These are phyloP conservation scores for Melanocharis versteri DNA, from an alignment of 2,113 vertebrate genomes.

Conservation along the genomic window DNA sequence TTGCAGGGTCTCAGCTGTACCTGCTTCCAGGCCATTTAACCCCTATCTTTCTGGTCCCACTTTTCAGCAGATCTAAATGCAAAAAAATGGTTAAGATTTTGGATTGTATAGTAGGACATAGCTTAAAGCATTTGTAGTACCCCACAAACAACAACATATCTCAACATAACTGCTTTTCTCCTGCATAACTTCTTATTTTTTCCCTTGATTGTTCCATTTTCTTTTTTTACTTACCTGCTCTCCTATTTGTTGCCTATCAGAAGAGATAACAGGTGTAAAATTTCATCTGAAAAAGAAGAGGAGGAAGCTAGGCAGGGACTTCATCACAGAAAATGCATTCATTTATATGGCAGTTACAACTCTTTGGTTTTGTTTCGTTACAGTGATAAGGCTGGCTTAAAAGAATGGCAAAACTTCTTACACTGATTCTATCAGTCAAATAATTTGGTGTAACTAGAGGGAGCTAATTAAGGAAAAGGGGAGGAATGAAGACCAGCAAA, in stretches of 20 bases:
- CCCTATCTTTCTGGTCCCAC: neutral
- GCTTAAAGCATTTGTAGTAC: neutral
- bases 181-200: neutral
- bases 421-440: neutral
- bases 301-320: neutral
- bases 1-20: neutral
- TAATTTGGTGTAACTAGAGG: neutral
- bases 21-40: neutral
- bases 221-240: neutral
- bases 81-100: neutral
- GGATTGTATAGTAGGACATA: neutral
- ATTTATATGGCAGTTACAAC: neutral
- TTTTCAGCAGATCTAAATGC: neutral
- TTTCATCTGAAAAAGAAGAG: neutral
- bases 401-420: neutral
- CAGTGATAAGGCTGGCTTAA: neutral
- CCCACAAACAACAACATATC: neutral
- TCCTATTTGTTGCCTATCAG: neutral
- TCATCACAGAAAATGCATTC: neutral
- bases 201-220: neutral
- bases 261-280: neutral
- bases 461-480: neutral
- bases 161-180: neutral
- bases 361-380: neutral
- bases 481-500: neutral